phyloP scores from a whole-genome alignment of 2,797 vertebrate species.

The Diplodus puntazzo region DNA sequence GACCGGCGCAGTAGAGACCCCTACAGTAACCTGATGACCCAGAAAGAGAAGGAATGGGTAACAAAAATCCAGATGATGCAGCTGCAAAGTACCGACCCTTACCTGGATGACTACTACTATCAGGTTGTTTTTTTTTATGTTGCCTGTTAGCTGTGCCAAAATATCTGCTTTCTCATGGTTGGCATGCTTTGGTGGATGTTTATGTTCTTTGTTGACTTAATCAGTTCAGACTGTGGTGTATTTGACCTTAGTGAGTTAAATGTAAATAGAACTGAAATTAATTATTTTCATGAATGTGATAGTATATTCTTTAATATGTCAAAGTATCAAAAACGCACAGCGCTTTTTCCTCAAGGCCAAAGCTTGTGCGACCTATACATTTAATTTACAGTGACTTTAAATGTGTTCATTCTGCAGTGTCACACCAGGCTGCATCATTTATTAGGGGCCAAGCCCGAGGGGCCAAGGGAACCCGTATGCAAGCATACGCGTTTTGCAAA shows the following conservation, averaged over 20 bases:
- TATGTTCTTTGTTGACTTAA: neutral
- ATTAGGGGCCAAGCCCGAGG: no score
- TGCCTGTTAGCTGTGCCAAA: neutral
- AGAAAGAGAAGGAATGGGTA: conserved; percentile 98
- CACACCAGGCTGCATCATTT: no score
- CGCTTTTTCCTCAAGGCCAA: neutral
- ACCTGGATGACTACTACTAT: conserved; percentile 98
- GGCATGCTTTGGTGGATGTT: neutral
- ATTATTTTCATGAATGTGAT: no score
- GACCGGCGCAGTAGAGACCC: conserved; percentile 90
- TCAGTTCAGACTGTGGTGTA: neutral
- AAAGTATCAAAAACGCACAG: neutral
- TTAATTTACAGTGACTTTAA: no score
- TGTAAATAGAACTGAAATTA: no score
- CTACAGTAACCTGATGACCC: conserved; percentile 97
- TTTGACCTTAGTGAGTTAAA: neutral
- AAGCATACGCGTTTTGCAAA: no score
- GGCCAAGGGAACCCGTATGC: no score
- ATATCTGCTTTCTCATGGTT: neutral
- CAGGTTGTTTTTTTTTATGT: conserved; percentile 83
- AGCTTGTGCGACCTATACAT: no score
- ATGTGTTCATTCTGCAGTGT: no score
- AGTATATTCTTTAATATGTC: neutral
- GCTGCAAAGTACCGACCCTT: conserved; percentile 96
- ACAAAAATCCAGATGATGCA: conserved; percentile 99